A percentile compares a stretch with the other conserved stretches of the same genome.
These are phyloP conservation scores for Trachelipus rathkii DNA, from an alignment of 1,140 invertebrate species.

Conservation along the genomic window DNA sequence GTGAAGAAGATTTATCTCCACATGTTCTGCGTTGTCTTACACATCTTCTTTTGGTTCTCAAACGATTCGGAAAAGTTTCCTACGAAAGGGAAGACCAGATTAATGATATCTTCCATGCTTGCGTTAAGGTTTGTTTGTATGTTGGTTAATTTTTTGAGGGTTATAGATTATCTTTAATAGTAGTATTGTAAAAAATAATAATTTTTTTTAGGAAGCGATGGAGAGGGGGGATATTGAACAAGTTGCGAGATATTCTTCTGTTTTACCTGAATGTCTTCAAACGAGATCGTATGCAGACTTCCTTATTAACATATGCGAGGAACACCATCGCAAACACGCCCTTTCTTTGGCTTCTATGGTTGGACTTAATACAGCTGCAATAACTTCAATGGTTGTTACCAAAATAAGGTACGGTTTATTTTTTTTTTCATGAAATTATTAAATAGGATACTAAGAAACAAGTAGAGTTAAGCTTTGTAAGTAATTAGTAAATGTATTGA, in stretches of 20 bases:
- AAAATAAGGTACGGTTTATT: constrained; percentile 36
- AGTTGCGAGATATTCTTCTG: constrained; percentile 77
- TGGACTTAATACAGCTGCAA: constrained; percentile 38
- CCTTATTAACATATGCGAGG: constrained; percentile 64
- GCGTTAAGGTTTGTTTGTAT: constrained; percentile 37
- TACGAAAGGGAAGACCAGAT: constrained; percentile 60
- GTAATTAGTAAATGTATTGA: too few relatives aligned
- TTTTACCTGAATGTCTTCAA: constrained; percentile 66
- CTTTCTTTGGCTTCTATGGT: constrained; percentile 39
- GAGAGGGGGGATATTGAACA: constrained; percentile 68
- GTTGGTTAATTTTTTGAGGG: too few relatives aligned
- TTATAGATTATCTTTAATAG: too few relatives aligned
- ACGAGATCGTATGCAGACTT: constrained; percentile 72
- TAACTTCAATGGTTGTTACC: constrained; percentile 40
- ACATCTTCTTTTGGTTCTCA: constrained; percentile 77
- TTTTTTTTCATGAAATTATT: neutral
- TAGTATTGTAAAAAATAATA: too few relatives aligned
- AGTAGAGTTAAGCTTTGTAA: too few relatives aligned
- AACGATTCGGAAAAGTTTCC: constrained; percentile 65
- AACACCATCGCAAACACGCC: constrained; percentile 55
- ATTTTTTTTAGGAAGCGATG: constrained; percentile 34
- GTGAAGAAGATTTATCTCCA: constrained; percentile 46
- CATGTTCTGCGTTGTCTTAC: constrained; percentile 73
- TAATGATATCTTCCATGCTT: constrained; percentile 54
- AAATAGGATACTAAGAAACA: too few relatives aligned